Percentiles rank a stretch among this genome's conserved stretches.
These are phyloP conservation scores for Acronicta alni DNA, from an alignment of 2,888 invertebrate genomes.

Conservation along the genomic window DNA sequence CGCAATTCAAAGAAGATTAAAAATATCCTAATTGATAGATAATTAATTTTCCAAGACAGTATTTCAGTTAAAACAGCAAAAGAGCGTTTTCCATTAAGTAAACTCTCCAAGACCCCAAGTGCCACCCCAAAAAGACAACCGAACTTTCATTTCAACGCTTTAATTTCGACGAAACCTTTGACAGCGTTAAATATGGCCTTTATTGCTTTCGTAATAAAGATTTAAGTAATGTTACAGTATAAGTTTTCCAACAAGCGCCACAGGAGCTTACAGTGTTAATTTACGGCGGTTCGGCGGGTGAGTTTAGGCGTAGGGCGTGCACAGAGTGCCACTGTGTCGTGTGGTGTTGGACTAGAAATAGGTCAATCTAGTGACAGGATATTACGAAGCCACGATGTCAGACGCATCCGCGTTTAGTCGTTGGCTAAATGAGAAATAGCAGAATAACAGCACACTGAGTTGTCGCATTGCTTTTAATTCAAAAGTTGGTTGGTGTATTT, in stretches of 20 bases:
- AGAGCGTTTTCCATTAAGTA: slow-evolving; percentile 68
- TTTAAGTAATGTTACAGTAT: slow-evolving; percentile 69
- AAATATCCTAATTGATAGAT: slow-evolving; percentile 34
- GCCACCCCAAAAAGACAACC: slow-evolving; percentile 71
- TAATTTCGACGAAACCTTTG: slow-evolving; percentile 80
- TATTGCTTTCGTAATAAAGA: slow-evolving; percentile 86
- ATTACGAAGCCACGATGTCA: slow-evolving; percentile 85
- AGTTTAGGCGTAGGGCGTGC: slow-evolving; percentile 52
- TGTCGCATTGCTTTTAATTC: slow-evolving; percentile 55
- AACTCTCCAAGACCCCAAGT: slow-evolving; percentile 70
- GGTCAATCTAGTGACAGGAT: slow-evolving; percentile 83
- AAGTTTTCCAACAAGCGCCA: slow-evolving; percentile 63
- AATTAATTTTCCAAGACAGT: slow-evolving; percentile 34
- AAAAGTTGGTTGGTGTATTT: slow-evolving; percentile 46
- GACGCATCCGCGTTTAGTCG: slow-evolving; percentile 77
- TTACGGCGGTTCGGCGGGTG: slow-evolving; percentile 47
- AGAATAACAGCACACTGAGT: slow-evolving; percentile 63
- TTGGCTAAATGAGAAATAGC: slow-evolving; percentile 84
- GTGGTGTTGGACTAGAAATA: slow-evolving; percentile 67
- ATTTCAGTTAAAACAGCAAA: slow-evolving; percentile 54
- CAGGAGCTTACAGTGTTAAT: slow-evolving; percentile 56
- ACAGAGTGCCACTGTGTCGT: slow-evolving; percentile 61
- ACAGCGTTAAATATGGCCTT: slow-evolving; percentile 80
- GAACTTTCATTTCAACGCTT: slow-evolving; percentile 81
- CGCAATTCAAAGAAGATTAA: slow-evolving; percentile 10